Evolutionary conservation across 2,113 vertebrate genomes (phyloP).

Genomic region (Oreochromis aureus): DNA sequence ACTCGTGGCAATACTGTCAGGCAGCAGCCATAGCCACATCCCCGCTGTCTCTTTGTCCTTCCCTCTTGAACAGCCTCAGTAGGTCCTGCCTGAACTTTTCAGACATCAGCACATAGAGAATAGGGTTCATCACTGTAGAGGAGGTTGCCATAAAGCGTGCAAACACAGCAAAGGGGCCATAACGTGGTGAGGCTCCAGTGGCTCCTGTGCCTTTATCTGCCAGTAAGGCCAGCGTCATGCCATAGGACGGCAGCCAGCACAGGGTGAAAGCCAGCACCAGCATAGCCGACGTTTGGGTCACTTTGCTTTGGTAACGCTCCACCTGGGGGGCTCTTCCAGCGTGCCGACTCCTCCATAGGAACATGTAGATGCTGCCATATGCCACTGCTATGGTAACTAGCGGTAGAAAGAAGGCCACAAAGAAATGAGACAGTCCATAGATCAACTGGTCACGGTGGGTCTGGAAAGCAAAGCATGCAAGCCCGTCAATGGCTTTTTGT

Average conservation of each 20-base stretch:
- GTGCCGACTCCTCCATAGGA: conserved; percentile 42
- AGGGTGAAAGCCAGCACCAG: conserved; percentile 71
- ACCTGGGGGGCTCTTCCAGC: conserved; percentile 40
- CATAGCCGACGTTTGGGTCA: conserved; percentile 68
- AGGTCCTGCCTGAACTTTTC: conserved; percentile 72
- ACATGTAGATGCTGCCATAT: conserved; percentile 61
- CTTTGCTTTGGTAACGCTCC: conserved; percentile 68
- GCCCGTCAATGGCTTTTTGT: not conserved
- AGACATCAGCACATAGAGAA: conserved; percentile 74
- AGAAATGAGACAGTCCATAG: conserved; percentile 66
- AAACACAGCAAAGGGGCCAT: conserved; percentile 58
- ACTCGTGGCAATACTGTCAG: not conserved
- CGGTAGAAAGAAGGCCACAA: conserved; percentile 65
- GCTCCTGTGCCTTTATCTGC: conserved; percentile 2
- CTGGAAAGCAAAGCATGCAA: conserved; percentile 66
- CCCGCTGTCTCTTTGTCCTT: not conserved
- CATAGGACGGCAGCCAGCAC: conserved; percentile 75
- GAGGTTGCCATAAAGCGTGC: conserved; percentile 68
- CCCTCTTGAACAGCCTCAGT: conserved; percentile 39
- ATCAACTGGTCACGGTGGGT: conserved; percentile 55
- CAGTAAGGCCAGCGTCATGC: conserved; percentile 60
- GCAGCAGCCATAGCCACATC: not conserved
- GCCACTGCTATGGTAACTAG: conserved; percentile 60
- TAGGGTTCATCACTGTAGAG: conserved; percentile 71
- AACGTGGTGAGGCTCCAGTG: conserved; percentile 40